phyloP scores from a whole-genome alignment of 2,113 vertebrate genomes.

The Callocephalon fimbriatum region DNA sequence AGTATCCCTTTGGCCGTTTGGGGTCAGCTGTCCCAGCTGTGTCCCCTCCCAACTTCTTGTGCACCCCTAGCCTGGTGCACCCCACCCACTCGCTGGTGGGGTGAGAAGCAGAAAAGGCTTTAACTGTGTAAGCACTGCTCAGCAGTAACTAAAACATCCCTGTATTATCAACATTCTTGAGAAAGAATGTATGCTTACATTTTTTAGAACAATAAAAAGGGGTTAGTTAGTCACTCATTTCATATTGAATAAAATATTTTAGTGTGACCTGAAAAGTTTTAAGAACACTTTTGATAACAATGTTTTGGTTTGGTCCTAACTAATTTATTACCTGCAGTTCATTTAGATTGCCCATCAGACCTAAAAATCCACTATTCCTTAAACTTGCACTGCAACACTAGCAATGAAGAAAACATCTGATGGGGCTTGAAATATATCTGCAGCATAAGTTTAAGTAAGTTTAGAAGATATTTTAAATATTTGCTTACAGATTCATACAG shows the following conservation, averaged over 20 bases:
- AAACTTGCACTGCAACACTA: not conserved
- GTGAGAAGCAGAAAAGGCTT: rapidly evolving
- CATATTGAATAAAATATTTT: not conserved
- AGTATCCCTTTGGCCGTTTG: no score
- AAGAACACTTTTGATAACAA: not conserved
- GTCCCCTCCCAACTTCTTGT: not conserved
- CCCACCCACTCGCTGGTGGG: not conserved
- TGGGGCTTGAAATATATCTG: not conserved
- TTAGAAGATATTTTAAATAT: not conserved
- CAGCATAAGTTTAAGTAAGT: not conserved
- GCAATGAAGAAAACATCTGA: not conserved
- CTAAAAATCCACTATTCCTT: not conserved
- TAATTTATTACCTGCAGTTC: not conserved
- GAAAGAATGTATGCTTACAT: not conserved
- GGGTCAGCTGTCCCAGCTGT: not conserved
- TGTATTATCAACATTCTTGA: not conserved
- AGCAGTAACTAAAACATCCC: rapidly evolving
- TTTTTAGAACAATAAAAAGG: rapidly evolving
- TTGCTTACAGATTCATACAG: not conserved
- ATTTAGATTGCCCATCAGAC: not conserved
- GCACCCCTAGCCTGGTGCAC: no score
- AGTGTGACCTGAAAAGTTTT: not conserved
- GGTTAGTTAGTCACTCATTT: not conserved
- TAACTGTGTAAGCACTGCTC: not conserved
- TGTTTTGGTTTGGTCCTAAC: not conserved